A percentile compares a stretch with the other conserved stretches of the same genome.
Conservation (phyloP, 2,888 invertebrate species). For the Sceliomorpha sp. region DNA sequence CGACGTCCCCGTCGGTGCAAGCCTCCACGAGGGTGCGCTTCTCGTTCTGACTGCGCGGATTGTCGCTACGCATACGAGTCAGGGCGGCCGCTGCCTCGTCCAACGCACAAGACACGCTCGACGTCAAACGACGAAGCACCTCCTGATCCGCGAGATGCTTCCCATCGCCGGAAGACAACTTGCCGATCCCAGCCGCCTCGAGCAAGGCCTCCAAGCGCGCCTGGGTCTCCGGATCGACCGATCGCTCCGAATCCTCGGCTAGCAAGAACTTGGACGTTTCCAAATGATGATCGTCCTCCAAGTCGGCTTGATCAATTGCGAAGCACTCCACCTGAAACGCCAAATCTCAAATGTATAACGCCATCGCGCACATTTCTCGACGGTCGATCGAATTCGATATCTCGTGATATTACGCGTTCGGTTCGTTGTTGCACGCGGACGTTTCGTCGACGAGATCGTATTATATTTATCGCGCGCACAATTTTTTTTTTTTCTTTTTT, state of each 20-base stretch:
- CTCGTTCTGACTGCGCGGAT: constrained; percentile 85
- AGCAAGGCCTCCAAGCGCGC: constrained; percentile 94
- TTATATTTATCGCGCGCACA: no score
- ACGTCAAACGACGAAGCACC: constrained; percentile 91
- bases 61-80: constrained; percentile 97
- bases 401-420: no score
- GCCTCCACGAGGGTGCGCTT: constrained; percentile 93
- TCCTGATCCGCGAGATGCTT: constrained; percentile 94
- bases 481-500: no score
- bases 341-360: constrained; percentile 53
- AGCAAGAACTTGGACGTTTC: constrained; percentile 85
- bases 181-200: constrained; percentile 95
- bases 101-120: constrained; percentile 95
- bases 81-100: constrained; percentile 98
- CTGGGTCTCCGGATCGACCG: constrained; percentile 92
- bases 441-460: no score
- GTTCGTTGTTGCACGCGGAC: no score
- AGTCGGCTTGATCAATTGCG: constrained; percentile 85
- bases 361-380: no score
- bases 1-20: constrained; percentile 96
- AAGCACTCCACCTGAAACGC: constrained; percentile 86
- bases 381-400: no score
- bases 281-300: constrained; percentile 84
- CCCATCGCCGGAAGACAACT: constrained; percentile 89
- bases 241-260: constrained; percentile 84